phyloP scores from a whole-genome alignment of 1,140 invertebrate genomes.

The Seison nebaliae region DNA sequence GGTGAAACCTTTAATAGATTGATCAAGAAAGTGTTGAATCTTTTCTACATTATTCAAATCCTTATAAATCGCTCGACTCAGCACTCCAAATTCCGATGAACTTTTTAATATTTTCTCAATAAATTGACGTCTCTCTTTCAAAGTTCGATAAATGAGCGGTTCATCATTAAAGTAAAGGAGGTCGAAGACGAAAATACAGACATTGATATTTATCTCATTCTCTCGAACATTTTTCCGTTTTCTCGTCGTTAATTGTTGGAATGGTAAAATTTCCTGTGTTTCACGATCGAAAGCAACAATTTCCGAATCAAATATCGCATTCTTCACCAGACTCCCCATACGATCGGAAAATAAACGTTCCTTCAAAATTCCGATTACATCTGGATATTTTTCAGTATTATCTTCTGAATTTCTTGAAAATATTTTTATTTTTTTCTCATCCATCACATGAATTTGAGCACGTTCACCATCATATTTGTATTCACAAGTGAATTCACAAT shows the following conservation, averaged over 20 bases:
- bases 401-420: constrained; percentile 93
- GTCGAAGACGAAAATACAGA: constrained; percentile 92
- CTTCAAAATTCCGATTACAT: constrained; percentile 46
- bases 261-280: constrained; percentile 69
- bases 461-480: constrained; percentile 98
- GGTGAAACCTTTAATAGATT: too few species aligned
- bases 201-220: constrained; percentile 24
- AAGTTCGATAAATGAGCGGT: constrained; percentile 49
- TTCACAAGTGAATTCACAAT: constrained; percentile 77
- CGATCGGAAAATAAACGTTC: constrained; percentile 30
- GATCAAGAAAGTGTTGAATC: constrained; percentile 71
- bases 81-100: constrained; percentile 52
- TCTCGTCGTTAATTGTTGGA: constrained; percentile 76
- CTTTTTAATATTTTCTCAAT: constrained; percentile 39
- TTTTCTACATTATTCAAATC: constrained; percentile 55
- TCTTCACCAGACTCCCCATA: constrained; percentile 31
- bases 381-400: constrained; percentile 89
- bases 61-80: constrained; percentile 55
- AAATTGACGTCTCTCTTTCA: constrained; percentile 49
- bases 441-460: constrained; percentile 57
- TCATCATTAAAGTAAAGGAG: constrained; percentile 71
- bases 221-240: constrained; percentile 51
- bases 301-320: constrained; percentile 80
- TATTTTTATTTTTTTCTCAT: constrained; percentile 44
- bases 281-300: constrained; percentile 79